Base-by-base conservation (phyloP, 2,888 invertebrate genomes). In the Rotaria socialis region DNA sequence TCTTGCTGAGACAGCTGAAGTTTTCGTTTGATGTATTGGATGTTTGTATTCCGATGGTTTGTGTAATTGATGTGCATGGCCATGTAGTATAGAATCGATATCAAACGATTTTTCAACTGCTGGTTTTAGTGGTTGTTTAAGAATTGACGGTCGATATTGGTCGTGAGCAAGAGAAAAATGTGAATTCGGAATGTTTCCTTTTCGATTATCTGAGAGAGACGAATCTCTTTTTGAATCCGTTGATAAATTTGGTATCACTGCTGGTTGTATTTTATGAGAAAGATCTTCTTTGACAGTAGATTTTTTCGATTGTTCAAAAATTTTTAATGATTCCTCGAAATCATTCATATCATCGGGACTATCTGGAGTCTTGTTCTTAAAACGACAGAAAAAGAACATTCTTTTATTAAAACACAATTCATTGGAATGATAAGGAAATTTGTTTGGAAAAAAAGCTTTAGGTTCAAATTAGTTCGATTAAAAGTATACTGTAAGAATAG, bases 321-420 rank as follows among this genome's bases (percentile, higher is more conserved):
- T 22, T 47, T 80, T 47, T 80, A 80, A 47, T 47, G 47, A 47
- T 47, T 16, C 80, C n/a, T 80, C 80, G 8, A 80, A 47, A 80
- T 80, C 80, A 19, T 24, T n/a, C n/a, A 80, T 47, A 80, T 80
- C 43, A 80, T 80, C 80, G 7, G n/a, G 24, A 80, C 24, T 47
- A 2, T n/a, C 7, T 47, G 80, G 47, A 80, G 80, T 47, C n/a
- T 80, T 47, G 8, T 80, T 43, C 80, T 47, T 35, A 43, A 47
- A 67, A 67, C 4, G 19, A 55, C 5, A 55, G 0, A 35, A 67
- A 67, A 67, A n/a, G 67, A 67, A 27, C 27, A 19, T 67, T 27
- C 67, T 8, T 27, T 27, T 24, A 58, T 7, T 35, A 35, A 35
- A 35, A 35, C 35, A 35, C 35, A 35, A 35, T 35, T 35, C 35